Conservation (phyloP, 1,140 invertebrate species). For the Tachypleus tridentatus region DNA sequence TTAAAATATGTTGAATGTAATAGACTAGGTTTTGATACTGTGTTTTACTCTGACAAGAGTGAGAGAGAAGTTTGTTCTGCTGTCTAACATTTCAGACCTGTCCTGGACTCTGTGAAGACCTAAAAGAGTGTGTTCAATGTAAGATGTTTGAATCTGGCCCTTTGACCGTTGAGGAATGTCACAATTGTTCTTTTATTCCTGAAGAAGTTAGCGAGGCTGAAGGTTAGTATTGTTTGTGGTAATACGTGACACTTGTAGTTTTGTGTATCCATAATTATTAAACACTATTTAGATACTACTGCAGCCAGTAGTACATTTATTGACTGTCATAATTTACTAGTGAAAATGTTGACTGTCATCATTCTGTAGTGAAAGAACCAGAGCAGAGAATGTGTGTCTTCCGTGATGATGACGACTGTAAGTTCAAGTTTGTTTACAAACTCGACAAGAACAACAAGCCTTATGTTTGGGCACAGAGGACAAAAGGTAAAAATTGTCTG, state of each 20-base stretch:
- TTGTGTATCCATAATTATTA: too few relatives aligned
- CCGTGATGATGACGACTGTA: constrained; percentile 27
- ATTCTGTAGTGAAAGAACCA: constrained; percentile 21
- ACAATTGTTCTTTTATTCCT: constrained; percentile 30
- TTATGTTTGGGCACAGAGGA: constrained; percentile 20
- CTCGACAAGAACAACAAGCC: constrained; percentile 15
- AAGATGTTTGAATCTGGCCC: constrained; percentile 71
- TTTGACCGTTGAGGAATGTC: constrained; percentile 47
- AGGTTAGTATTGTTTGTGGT: constrained; percentile 58
- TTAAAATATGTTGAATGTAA: too few relatives aligned
- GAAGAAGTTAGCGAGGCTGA: constrained; percentile 31
- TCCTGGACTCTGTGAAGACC: constrained; percentile 69
- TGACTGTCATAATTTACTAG: too few relatives aligned
- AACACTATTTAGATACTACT: constrained; percentile 7
- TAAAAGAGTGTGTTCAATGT: constrained; percentile 87
- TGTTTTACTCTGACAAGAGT: too few relatives aligned
- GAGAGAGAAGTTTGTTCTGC: too few relatives aligned
- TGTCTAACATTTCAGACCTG: constrained; percentile 84
- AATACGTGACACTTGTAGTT: too few relatives aligned
- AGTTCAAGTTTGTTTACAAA: constrained; percentile 26
- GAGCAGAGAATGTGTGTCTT: constrained; percentile 25
- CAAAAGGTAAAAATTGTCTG: constrained; percentile 21
- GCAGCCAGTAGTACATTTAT: constrained; percentile 5
- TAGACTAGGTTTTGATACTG: too few relatives aligned
- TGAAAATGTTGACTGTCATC: too few relatives aligned